Evolutionary conservation across 1,140 invertebrate genomes (phyloP), one percentile per base, ranked within the genome.

Genomic region (Triops longicaudatus): DNA sequence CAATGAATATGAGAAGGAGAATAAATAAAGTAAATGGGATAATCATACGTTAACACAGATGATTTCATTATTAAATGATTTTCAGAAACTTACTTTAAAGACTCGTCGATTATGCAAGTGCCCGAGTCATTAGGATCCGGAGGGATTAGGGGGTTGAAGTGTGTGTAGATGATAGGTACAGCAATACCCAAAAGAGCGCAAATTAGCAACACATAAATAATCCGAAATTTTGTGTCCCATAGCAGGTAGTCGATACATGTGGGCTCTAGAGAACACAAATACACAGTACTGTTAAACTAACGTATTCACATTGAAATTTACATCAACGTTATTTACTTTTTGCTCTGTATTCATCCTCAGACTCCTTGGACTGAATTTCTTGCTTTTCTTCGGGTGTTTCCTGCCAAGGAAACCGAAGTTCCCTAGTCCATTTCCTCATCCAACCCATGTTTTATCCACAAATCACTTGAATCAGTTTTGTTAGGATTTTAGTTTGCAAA

Each of bases 361-460:
- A 12, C 77, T 77, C 14, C 71, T 77, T 22, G 78, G 76, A 7
- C 72, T 74, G 78, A 37, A 77, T 76, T 79, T 44, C 75, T 78
- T 50, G 43, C 26, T 17, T n/a, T 14, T 41, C 12, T 73, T 72
- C 44, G 26, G 14, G 27, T 76, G 50, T 31, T 72, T 73, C 50
- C 73, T 73, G 42, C 37, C 37, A 75, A 31, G 11, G 41, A 44
- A 77, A 78, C 50, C 75, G 73, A 81, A 82, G 80, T 81, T 82
- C 77, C 81, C 80, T 78, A 77, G 78, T 80, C 80, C 79, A 80
- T 83, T 78, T 82, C 71, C 41, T 75, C n/a, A n/a, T n/a, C 80
- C 75, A 72, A 17, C 28, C 22, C 31, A 75, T 71, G 2, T 28
- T 63, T 31, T n/a, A 26, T n/a, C 26, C 44, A 42, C 43, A 41